phyloP scores from a whole-genome alignment of 1,140 invertebrate genomes.

The Meloidogyne hapla region DNA sequence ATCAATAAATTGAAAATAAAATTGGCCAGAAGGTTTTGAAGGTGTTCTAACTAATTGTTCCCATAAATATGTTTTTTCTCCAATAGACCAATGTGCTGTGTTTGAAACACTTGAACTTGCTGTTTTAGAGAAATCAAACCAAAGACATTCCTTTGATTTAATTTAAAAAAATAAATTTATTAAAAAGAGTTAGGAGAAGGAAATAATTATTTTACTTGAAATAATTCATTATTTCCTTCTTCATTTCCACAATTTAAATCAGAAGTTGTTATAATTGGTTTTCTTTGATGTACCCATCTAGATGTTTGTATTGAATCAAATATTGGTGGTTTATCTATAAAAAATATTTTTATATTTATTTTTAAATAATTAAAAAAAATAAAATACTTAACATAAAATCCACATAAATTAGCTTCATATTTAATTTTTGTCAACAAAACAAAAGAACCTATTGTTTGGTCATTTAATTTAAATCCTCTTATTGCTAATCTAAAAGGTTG shows the following conservation, averaged over 20 bases:
- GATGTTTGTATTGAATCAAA: constrained; percentile 45
- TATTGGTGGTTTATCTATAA: constrained; percentile 41
- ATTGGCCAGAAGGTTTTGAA: constrained; percentile 42
- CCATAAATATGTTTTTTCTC: constrained; percentile 32
- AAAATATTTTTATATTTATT: neutral
- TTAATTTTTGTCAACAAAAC: constrained; percentile 45
- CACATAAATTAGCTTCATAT: constrained; percentile 49
- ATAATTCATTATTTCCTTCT: constrained; percentile 15
- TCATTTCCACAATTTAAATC: constrained; percentile 45
- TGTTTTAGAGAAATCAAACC: constrained; percentile 15
- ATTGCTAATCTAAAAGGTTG: constrained; percentile 49
- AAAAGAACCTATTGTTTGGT: constrained; percentile 47
- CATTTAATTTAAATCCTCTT: constrained; percentile 40
- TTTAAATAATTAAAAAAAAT: neutral
- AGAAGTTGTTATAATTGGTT: constrained; percentile 41
- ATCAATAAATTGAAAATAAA: constrained; percentile 52
- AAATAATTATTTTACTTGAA: neutral
- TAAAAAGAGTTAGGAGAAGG: too few relatives aligned
- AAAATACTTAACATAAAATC: constrained; percentile 39
- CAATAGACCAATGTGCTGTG: constrained; percentile 38
- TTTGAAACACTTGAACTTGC: neutral
- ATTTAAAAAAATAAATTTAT: neutral
- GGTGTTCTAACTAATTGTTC: constrained; percentile 39
- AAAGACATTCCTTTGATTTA: constrained; percentile 23
- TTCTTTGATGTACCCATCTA: constrained; percentile 26